Conservation (phyloP, 2,797 vertebrate genomes). For the Leuciscus waleckii region DNA sequence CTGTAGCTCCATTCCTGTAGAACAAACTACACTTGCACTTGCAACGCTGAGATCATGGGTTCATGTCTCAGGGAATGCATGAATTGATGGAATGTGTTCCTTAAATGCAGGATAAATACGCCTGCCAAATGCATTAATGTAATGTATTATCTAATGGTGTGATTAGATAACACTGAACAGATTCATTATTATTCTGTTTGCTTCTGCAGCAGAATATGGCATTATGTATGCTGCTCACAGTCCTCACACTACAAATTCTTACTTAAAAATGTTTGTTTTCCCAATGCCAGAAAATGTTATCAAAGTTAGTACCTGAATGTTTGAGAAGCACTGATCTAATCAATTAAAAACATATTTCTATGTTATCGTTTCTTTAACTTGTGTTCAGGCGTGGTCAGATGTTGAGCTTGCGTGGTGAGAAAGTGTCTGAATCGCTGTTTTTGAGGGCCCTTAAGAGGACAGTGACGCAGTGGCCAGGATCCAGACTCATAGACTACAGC, state of each 20-base stretch:
- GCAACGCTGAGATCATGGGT: not conserved
- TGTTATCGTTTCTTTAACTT: constrained; percentile 33
- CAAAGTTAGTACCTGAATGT: not conserved
- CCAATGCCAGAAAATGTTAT: not conserved
- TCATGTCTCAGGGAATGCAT: not conserved
- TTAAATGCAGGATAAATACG: no score
- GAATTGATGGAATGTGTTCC: no score
- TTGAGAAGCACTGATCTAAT: constrained; percentile 6
- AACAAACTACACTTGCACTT: not conserved
- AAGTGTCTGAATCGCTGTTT: constrained; percentile 82
- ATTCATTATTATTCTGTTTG: not conserved
- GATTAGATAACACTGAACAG: not conserved
- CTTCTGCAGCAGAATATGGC: not conserved
- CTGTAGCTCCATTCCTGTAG: not conserved
- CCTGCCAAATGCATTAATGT: no score
- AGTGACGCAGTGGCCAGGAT: constrained; percentile 84
- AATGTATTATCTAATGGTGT: no score
- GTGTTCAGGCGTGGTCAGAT: constrained; percentile 81
- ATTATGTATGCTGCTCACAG: not conserved
- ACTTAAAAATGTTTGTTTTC: not conserved
- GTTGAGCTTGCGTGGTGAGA: constrained; percentile 88
- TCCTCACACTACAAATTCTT: not conserved
- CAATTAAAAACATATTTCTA: not conserved
- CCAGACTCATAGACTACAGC: constrained; percentile 86
- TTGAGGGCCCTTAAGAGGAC: constrained; percentile 77